Evolutionary conservation across 1,140 invertebrate species (phyloP), one percentile per base, ranked within the genome.

Genomic region (Drosophila equinoxialis): DNA sequence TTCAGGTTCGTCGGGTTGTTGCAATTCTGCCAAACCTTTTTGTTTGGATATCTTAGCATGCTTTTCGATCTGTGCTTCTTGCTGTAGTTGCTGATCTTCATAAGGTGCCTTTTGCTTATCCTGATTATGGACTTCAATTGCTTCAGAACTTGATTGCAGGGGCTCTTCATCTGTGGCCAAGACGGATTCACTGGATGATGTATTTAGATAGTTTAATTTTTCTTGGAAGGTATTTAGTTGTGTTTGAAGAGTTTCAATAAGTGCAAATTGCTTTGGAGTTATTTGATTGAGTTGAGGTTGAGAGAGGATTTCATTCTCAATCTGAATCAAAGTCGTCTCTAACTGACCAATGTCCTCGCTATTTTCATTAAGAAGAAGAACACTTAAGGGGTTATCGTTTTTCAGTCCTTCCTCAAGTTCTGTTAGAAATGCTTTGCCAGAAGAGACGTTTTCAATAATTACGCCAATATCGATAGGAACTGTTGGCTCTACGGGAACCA

Each of bases 261-360:
- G 68, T 1, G 23, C 30, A 17, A 74, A 33, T 51, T 90, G 86
- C 4, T 77, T 65, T 0, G 72, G 7, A 8, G 74, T 81, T 6
- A 90, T 73, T n/a, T 79, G 67, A 6, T 61, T 70, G 0, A 90
- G 64, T 45, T 90, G 70, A 0, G 72, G 57, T n/a, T 90, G 75
- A 0, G 66, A 75, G 0, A 91, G 62, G 13, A 91, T 78, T 59
- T 91, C 85, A n/a, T 71, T 77, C 48, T 91, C 90, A 2, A 91
- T 78, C 42, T 75, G 75, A 2, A 70, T 61, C 7, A 91, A 70
- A 1, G 66, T 86, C 5, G 77, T 63, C 20, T 91, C 73, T n/a
- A 91, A 54, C 23, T 79, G 74, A 30, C 45, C 59, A 1, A 91
- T 73, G 3, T 79, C 90, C 7, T 71, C 68, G 3, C 75, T 67